Conservation (phyloP, 2,888 invertebrate species). For the Ornithoptera alexandrae region DNA sequence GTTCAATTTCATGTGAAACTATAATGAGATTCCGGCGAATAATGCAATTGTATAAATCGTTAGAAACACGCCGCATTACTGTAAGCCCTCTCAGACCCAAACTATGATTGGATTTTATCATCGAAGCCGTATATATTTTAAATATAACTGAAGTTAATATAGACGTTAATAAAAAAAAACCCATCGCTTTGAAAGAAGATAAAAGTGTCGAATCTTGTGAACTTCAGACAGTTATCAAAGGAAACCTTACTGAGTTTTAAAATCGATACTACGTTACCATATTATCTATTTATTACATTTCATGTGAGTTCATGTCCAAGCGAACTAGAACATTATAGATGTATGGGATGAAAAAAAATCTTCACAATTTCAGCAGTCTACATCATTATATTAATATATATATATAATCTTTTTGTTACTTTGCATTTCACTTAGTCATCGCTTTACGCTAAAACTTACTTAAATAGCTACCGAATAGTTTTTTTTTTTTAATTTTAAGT, state of each 20-base stretch:
- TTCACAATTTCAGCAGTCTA: conserved; percentile 51
- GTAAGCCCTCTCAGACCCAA: no score
- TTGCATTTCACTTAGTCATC: conserved; percentile 47
- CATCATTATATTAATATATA: conserved; percentile 40
- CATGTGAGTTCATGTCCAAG: conserved; percentile 31
- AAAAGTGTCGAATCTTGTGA: no score
- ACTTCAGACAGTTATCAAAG: no score
- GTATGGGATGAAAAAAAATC: conserved; percentile 39
- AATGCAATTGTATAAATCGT: conserved; percentile 15
- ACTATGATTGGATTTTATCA: no score
- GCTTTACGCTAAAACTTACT: conserved; percentile 65
- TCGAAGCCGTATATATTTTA: no score
- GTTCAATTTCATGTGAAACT: conserved; percentile 3
- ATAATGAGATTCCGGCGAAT: conserved; percentile 19
- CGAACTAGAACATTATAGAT: conserved; percentile 36
- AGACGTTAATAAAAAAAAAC: no score
- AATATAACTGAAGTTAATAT: no score
- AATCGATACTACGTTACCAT: not conserved
- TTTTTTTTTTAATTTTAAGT: conserved; percentile 54
- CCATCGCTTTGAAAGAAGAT: no score
- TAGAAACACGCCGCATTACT: not conserved
- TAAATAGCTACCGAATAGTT: conserved; percentile 72
- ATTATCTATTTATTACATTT: not conserved
- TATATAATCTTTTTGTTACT: conserved; percentile 45
- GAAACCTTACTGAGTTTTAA: no score